Evolutionary conservation across 1,140 invertebrate genomes (phyloP).

Genomic region (fruit fly (Drosophila melanogaster)): DNA sequence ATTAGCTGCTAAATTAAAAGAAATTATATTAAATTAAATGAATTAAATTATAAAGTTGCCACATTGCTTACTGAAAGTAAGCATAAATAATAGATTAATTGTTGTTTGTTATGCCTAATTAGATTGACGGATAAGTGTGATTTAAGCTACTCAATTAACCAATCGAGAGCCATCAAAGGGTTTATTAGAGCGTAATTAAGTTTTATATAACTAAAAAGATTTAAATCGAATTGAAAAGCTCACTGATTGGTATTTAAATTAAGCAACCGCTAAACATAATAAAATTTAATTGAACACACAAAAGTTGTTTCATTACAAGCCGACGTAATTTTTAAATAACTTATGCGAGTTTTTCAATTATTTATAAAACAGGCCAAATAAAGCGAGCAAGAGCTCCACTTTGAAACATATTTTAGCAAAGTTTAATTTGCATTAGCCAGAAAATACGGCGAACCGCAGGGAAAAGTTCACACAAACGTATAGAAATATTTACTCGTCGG

Average conservation of each 20-base stretch:
- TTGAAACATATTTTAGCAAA: slow-evolving; percentile 54
- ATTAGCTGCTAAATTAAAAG: slow-evolving; percentile 23
- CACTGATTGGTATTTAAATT: slow-evolving; percentile 29
- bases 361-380: slow-evolving; percentile 55
- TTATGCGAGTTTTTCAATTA: slow-evolving; percentile 61
- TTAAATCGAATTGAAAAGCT: slow-evolving; percentile 19
- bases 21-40: slow-evolving; percentile 36
- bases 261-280: slow-evolving; percentile 8
- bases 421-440: slow-evolving; percentile 64
- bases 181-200: slow-evolving; percentile 33
- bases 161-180: slow-evolving; percentile 13
- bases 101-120: slow-evolving; percentile 55
- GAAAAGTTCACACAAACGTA: slow-evolving; percentile 28
- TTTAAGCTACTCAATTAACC: slow-evolving; percentile 30
- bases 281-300: slow-evolving; percentile 34
- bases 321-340: slow-evolving; percentile 31
- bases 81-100: slow-evolving; percentile 42
- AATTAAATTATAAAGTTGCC: slow-evolving; percentile 61
- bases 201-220: slow-evolving; percentile 27
- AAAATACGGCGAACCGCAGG: slow-evolving; percentile 35
- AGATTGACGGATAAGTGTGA: slow-evolving; percentile 39
- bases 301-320: slow-evolving; percentile 26
- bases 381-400: slow-evolving; percentile 8
- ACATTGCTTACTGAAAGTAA: slow-evolving; percentile 51
- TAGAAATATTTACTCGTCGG: not conserved